A percentile compares a stretch with the other conserved stretches of the same genome.
phyloP scores from a whole-genome alignment of 1,140 invertebrate genomes.

The Aphidius gifuensis region DNA sequence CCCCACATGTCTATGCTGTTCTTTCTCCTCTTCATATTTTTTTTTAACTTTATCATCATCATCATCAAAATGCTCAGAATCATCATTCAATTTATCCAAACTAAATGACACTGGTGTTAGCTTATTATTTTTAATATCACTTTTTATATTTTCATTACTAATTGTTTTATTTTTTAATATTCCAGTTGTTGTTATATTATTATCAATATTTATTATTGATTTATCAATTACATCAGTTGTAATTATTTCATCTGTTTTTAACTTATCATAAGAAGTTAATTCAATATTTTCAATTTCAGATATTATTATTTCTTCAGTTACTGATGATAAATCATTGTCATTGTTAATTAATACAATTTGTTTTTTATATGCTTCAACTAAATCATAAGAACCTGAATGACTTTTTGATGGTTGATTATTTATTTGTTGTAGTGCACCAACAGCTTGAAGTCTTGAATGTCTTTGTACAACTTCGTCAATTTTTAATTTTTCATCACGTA shows the following conservation, averaged over 20 bases:
- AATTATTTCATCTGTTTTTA: constrained; percentile 13
- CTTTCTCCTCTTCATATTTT: background rate
- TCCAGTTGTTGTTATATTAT: background rate
- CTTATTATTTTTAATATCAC: constrained; percentile 18
- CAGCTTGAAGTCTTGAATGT: constrained; percentile 53
- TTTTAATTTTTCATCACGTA: constrained; percentile 53
- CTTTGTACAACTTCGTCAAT: constrained; percentile 54
- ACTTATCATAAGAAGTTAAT: constrained; percentile 10
- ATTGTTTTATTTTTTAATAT: constrained; percentile 32
- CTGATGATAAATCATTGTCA: constrained; percentile 39
- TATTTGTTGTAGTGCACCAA: constrained; percentile 33
- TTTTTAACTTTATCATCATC: constrained; percentile 6
- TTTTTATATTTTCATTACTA: constrained; percentile 34
- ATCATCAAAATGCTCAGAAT: constrained; percentile 29
- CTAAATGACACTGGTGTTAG: constrained; percentile 39
- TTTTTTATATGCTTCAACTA: constrained; percentile 34
- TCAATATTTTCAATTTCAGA: constrained; percentile 21
- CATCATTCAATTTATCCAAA: constrained; percentile 37
- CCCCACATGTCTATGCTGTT: constrained; percentile 23
- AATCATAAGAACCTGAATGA: constrained; percentile 43
- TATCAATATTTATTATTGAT: background rate
- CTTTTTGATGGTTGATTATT: constrained; percentile 5
- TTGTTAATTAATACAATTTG: constrained; percentile 39
- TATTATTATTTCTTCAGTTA: constrained; percentile 28
- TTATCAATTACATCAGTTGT: background rate